Evolutionary conservation across 2,113 vertebrate genomes (phyloP).

Genomic region (Tupaia tana): DNA sequence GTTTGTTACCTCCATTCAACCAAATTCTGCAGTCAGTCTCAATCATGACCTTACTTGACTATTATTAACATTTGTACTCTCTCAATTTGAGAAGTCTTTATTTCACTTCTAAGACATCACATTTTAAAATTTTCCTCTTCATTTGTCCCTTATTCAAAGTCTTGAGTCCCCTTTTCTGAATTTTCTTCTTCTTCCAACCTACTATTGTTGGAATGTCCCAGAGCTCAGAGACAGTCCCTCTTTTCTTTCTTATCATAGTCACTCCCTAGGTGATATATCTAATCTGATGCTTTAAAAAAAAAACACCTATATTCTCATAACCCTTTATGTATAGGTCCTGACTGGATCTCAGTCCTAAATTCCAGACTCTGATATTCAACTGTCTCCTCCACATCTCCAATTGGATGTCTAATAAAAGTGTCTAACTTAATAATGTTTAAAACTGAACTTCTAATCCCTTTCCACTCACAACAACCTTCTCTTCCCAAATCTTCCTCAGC

Average conservation of each 20-base stretch:
- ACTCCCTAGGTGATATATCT: no score
- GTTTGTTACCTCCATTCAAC: rapidly evolving
- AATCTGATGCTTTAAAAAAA: not conserved
- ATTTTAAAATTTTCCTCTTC: not conserved
- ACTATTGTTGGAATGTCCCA: not conserved
- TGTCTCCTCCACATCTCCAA: not conserved
- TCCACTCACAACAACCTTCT: not conserved
- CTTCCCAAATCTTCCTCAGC: not conserved
- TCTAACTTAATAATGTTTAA: not conserved
- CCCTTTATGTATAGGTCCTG: rapidly evolving
- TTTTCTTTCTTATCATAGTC: rapidly evolving
- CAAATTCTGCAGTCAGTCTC: not conserved
- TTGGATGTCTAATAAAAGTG: not conserved
- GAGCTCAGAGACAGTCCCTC: not conserved
- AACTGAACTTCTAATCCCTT: not conserved
- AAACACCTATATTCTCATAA: not conserved
- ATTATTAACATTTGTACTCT: not conserved
- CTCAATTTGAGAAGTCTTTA: not conserved
- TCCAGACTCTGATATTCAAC: not conserved
- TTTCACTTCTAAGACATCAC: not conserved
- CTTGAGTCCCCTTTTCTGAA: not conserved
- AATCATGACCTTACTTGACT: not conserved
- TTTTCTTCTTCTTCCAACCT: not conserved
- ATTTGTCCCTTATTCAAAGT: not conserved
- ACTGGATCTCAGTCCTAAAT: not conserved